Percentiles rank a stretch among this genome's conserved stretches.
Conservation (phyloP, 2,888 invertebrate genomes). For the Magallana nippona region DNA sequence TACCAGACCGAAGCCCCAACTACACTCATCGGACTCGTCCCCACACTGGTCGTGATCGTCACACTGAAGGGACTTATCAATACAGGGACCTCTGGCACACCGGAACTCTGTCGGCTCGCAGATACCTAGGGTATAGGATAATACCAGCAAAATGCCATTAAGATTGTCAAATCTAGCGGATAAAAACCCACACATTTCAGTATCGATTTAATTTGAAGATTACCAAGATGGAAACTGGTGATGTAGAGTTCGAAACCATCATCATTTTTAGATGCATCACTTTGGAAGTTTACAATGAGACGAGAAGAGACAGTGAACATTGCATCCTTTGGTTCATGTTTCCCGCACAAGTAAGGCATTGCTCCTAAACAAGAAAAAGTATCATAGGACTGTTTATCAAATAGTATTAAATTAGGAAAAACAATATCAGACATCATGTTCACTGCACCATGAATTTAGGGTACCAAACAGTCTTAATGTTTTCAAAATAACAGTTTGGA, state of each 20-base stretch:
- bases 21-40: constrained; percentile 9
- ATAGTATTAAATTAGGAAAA: too few species aligned
- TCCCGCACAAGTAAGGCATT: neutral
- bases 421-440: too few species aligned
- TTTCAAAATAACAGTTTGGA: neutral
- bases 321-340: constrained; percentile 1
- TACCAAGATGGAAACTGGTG: constrained; percentile 32
- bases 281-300: neutral
- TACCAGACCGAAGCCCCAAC: neutral
- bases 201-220: neutral
- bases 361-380: too few species aligned
- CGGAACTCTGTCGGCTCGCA: neutral
- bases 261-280: constrained; percentile 22
- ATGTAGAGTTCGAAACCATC: constrained; percentile 36
- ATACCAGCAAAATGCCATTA: too few species aligned
- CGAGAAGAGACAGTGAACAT: neutral
- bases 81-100: neutral
- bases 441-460: neutral
- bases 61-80: neutral
- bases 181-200: neutral
- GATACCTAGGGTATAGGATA: neutral
- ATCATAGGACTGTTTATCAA: too few species aligned
- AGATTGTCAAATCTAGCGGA: too few species aligned
- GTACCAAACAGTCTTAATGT: neutral
- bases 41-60: constrained; percentile 22